Evolutionary conservation across 2,113 vertebrate species (phyloP).

Genomic region (Nothoprocta pentlandii): DNA sequence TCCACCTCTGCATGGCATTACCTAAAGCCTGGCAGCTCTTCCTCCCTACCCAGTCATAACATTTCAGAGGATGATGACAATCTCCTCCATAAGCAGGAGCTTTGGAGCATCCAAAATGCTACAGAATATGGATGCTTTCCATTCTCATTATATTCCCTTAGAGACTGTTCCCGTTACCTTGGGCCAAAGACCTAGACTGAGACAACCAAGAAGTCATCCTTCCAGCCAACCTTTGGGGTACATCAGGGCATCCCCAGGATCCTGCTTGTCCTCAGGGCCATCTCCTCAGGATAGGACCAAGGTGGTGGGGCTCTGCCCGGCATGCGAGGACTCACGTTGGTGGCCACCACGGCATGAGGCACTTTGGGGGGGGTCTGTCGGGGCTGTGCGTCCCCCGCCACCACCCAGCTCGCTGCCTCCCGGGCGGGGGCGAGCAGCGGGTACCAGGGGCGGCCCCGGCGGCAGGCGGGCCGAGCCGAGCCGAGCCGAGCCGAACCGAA

Average conservation of each 20-base stretch:
- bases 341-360: too few species aligned
- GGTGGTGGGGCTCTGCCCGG: too few species aligned
- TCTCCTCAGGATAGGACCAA: background rate
- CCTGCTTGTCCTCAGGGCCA: background rate
- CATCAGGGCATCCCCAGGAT: fast-evolving
- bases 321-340: too few species aligned
- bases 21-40: background rate
- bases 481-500: too few species aligned
- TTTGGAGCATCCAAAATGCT: background rate
- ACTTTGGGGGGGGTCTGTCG: background rate
- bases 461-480: too few species aligned
- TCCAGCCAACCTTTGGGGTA: background rate
- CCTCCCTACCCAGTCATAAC: background rate
- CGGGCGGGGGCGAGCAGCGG: background rate
- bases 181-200: too few species aligned
- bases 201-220: background rate
- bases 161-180: background rate
- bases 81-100: fast-evolving
- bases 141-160: too few species aligned
- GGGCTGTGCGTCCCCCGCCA: too few species aligned
- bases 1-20: background rate
- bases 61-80: background rate
- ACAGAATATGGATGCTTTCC: background rate
- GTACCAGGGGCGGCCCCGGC: background rate
- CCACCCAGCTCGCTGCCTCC: background rate